Conservation (phyloP, 2,797 vertebrate genomes). For the Emydoidea blandingii region DNA sequence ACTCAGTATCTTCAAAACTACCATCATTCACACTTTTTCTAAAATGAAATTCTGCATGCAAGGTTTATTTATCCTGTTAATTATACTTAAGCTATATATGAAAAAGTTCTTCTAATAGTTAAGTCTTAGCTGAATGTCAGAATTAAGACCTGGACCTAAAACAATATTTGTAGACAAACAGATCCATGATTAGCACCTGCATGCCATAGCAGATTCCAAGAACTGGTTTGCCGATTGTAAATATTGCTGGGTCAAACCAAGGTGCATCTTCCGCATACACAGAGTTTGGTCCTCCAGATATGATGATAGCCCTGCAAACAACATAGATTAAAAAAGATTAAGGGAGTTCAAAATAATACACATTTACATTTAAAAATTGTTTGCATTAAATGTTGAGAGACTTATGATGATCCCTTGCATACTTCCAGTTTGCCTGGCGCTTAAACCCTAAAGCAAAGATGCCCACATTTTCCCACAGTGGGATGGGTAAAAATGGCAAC, state of each 20-base stretch:
- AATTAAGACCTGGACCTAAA: background rate
- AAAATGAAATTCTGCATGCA: background rate
- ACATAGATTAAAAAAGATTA: background rate
- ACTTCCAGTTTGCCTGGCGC: accelerated
- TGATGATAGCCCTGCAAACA: slow-evolving; percentile 92
- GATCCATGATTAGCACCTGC: slow-evolving; percentile 87
- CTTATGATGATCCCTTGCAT: accelerated
- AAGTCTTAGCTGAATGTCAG: background rate
- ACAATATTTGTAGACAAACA: background rate
- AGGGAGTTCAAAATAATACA: background rate
- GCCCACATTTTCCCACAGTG: accelerated
- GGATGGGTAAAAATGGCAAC: background rate
- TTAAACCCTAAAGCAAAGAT: background rate
- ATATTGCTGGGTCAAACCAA: slow-evolving; percentile 98
- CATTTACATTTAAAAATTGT: background rate
- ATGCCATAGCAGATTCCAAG: slow-evolving; percentile 99
- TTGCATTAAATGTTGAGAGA: background rate
- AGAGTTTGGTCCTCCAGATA: slow-evolving; percentile 98
- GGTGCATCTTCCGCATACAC: slow-evolving; percentile 99
- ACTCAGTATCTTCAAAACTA: background rate
- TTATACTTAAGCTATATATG: background rate
- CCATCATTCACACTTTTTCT: background rate
- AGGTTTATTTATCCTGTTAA: background rate
- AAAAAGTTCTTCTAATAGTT: background rate
- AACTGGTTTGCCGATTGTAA: slow-evolving; percentile 97